phyloP scores from a whole-genome alignment of 2,113 vertebrate genomes.

The Scomber japonicus region DNA sequence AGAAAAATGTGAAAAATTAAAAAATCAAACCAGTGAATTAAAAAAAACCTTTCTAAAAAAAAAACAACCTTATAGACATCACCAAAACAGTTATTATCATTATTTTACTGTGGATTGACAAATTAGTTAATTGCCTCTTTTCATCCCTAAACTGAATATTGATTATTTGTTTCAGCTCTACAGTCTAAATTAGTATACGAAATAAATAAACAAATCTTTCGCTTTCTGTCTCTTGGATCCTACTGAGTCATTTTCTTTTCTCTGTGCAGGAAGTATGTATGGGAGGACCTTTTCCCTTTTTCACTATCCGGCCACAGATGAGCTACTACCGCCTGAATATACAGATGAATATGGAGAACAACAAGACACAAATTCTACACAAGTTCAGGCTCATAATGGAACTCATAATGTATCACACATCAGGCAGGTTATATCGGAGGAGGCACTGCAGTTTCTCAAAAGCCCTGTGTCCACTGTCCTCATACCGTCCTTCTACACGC shows the following conservation, averaged over 20 bases:
- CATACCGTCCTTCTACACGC: constrained; percentile 89
- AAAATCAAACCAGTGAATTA: too few species aligned
- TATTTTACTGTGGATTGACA: too few species aligned
- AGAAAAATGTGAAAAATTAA: too few species aligned
- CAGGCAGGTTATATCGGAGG: constrained; percentile 65
- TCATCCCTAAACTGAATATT: too few species aligned
- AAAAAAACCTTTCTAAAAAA: too few species aligned
- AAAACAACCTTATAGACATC: too few species aligned
- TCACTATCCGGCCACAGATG: background rate
- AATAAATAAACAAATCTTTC: too few species aligned
- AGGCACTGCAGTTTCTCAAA: constrained; percentile 84
- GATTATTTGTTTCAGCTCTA: too few species aligned
- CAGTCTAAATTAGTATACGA: too few species aligned
- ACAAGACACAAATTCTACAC: fast-evolving
- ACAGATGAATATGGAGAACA: fast-evolving
- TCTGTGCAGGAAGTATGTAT: fast-evolving
- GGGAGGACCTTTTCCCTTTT: constrained; percentile 6
- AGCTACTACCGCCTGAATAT: constrained; percentile 2
- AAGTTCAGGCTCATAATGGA: fast-evolving
- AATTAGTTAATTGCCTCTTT: too few species aligned
- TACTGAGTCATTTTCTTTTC: background rate
- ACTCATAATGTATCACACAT: too few species aligned
- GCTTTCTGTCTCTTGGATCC: background rate
- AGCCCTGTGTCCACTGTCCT: constrained; percentile 86
- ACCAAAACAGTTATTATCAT: too few species aligned